Evolutionary conservation across 2,888 invertebrate species (phyloP).

Genomic region (Oscheius onirici): DNA sequence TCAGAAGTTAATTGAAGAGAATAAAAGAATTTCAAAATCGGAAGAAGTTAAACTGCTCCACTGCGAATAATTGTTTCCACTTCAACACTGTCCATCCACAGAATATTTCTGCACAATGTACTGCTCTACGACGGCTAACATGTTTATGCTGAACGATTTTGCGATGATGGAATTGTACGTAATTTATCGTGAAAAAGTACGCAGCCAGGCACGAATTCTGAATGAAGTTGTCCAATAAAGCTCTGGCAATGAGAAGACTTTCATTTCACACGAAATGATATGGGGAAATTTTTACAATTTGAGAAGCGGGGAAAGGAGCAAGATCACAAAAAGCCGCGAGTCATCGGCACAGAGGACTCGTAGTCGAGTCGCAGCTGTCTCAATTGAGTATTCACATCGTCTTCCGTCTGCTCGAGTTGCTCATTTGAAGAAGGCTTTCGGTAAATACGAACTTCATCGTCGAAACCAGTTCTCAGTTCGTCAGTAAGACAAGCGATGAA

Average conservation of each 20-base stretch:
- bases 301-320: background rate
- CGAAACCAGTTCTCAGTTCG: slow-evolving; percentile 67
- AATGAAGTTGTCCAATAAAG: too few species aligned
- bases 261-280: slow-evolving; percentile 21
- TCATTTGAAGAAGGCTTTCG: slow-evolving; percentile 53
- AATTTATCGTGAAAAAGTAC: too few species aligned
- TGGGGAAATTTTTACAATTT: background rate
- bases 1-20: background rate
- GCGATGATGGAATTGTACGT: too few species aligned
- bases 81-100: too few species aligned
- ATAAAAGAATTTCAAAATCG: too few species aligned
- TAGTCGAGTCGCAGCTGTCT: slow-evolving; percentile 53
- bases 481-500: slow-evolving; percentile 68
- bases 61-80: too few species aligned
- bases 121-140: too few species aligned
- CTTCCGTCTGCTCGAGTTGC: slow-evolving; percentile 43
- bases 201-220: too few species aligned
- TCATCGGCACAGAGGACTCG: slow-evolving; percentile 28
- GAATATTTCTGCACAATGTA: too few species aligned
- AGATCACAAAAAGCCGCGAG: background rate
- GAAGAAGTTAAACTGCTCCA: too few species aligned
- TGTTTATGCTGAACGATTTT: too few species aligned
- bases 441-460: slow-evolving; percentile 54
- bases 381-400: slow-evolving; percentile 43
- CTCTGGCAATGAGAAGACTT: background rate